Base-by-base conservation (phyloP, 2,113 vertebrate genomes). In the Phalacrocorax pelagicus region DNA sequence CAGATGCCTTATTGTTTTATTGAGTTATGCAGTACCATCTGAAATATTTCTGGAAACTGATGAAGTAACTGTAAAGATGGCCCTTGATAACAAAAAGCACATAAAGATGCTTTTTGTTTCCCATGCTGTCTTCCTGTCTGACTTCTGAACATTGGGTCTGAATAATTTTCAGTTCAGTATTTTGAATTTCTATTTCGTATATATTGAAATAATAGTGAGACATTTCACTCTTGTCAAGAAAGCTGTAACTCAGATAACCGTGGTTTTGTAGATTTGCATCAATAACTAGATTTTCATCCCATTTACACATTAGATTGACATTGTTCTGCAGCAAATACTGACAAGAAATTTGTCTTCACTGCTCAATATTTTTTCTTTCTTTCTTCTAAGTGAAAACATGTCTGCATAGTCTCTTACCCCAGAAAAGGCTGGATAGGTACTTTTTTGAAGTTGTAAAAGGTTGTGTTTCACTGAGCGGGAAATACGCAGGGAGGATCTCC, bases 291-390 rank as follows among this genome's bases (percentile, higher is more conserved):
- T 96, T 95, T 97, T 90, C 91, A 77, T 95, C 88, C 84, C 78
- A 93, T 94, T 96, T 95, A 73, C 88, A 97, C 94, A 89, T 97
- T 92, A 96, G 96, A 90, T 91, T 97, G 95, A 55, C 96, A 94
- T 82, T 88, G 78, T 96, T 96, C 94, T 95, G 91, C 81, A 95
- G 95, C 94, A 97, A 88, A 96, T 96, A 81, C 96, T 94, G 97
- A 96, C 92, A 95, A 96, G 88, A 91, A 63, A 86, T 92, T 93
- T 92, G 63, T 83, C 81, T 94, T 95, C 66, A 0, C 32, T 34
- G 72, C 88, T 71, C 44, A 16, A 0, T 92, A 59, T 38, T 58
- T 66, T 57, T 51, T 20, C 29, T 72, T 69, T 30, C 15, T 26
- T 74, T 80, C 92, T 95, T 81, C 40, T 79, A 95, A 97, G 82